These are phyloP conservation scores for Molanna angustata DNA, from an alignment of 2,888 invertebrate species.

Conservation along the genomic window DNA sequence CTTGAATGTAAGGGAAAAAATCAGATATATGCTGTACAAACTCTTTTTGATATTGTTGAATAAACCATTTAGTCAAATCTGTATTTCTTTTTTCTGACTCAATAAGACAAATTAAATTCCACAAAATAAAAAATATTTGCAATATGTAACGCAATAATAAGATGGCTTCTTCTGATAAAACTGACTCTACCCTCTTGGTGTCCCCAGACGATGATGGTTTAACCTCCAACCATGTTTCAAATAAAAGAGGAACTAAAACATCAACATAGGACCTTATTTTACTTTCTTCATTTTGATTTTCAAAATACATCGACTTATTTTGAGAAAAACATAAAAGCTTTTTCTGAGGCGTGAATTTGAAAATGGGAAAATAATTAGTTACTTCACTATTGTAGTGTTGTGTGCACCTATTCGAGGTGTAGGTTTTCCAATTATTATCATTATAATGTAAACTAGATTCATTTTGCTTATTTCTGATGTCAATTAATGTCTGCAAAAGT, in stretches of 20 bases:
- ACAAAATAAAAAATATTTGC: conserved; percentile 26
- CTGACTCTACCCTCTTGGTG: conserved; percentile 46
- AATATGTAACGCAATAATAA: conserved; percentile 48
- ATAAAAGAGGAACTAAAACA: conserved; percentile 71
- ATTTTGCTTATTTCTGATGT: conserved; percentile 24
- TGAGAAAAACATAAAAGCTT: conserved; percentile 47
- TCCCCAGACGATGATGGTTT: conserved; percentile 50
- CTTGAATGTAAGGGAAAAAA: conserved; percentile 58
- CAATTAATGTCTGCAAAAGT: conserved; percentile 50
- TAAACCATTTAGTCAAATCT: conserved; percentile 52
- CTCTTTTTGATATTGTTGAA: conserved; percentile 50
- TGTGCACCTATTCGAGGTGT: conserved; percentile 31
- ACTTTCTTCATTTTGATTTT: conserved; percentile 45
- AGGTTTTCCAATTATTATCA: conserved; percentile 7
- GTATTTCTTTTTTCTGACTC: conserved; percentile 41
- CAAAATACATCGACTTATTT: conserved; percentile 39
- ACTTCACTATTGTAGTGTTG: conserved; percentile 40
- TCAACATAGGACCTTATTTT: conserved; percentile 62
- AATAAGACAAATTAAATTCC: conserved; percentile 41
- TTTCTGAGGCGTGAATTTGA: conserved; percentile 29
- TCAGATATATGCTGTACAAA: conserved; percentile 58
- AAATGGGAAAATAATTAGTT: conserved; percentile 42
- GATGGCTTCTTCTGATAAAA: conserved; percentile 62
- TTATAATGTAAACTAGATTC: conserved; percentile 3
- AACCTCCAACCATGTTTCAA: conserved; percentile 84